These are phyloP conservation scores for Cavia aperea DNA, from an alignment of 2,113 vertebrate species.

Conservation along the genomic window DNA sequence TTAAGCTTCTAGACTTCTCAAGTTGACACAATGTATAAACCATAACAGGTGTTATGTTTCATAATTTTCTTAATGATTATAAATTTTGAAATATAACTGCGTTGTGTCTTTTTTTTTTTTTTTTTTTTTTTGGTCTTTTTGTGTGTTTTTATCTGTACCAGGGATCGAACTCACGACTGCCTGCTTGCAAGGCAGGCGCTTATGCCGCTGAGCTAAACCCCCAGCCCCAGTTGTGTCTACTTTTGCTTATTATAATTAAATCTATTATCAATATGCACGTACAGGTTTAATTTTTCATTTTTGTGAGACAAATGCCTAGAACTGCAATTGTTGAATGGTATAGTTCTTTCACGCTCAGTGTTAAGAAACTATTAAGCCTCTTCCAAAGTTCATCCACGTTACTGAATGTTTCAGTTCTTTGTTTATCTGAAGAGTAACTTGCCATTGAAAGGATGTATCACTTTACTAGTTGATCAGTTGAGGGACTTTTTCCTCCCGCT, in stretches of 20 bases:
- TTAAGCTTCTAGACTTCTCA: too few relatives aligned
- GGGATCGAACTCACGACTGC: too few relatives aligned
- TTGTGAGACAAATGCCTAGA: not conserved
- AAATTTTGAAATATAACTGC: not conserved
- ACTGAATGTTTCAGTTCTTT: not conserved
- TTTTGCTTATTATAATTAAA: not conserved
- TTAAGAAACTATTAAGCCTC: not conserved
- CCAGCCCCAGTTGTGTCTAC: not conserved
- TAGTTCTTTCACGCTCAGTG: not conserved
- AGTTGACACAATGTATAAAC: too few relatives aligned
- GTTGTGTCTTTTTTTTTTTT: not conserved
- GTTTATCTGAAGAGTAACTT: not conserved
- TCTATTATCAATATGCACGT: not conserved
- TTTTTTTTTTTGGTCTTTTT: too few relatives aligned
- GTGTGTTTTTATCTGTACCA: too few relatives aligned
- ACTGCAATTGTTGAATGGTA: not conserved
- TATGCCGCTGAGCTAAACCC: too few relatives aligned
- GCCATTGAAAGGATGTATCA: not conserved
- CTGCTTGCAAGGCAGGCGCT: too few relatives aligned
- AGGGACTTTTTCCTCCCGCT: too few relatives aligned
- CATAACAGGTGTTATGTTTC: not conserved
- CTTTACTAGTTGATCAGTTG: not conserved
- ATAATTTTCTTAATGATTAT: not conserved
- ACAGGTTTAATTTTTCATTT: not conserved
- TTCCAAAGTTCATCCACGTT: not conserved